Conservation (phyloP, 2,113 vertebrate genomes). For the Myiozetetes cayanensis region DNA sequence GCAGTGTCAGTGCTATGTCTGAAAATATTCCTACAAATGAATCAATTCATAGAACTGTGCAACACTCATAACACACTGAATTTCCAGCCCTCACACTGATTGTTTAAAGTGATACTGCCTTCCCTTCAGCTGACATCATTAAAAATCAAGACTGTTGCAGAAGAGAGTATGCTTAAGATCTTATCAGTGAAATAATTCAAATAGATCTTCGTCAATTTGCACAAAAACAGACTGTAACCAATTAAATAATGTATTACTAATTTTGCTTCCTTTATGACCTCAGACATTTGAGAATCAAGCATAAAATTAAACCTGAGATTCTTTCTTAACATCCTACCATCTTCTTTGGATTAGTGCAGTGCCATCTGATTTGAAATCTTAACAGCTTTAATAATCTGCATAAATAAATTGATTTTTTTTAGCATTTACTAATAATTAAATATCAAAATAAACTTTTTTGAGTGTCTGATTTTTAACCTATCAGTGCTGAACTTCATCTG, state of each 20-base stretch:
- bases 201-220: constrained; percentile 23
- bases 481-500: background rate
- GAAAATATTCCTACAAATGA: background rate
- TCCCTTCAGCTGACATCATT: background rate
- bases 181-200: constrained; percentile 8
- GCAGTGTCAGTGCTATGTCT: background rate
- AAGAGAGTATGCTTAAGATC: background rate
- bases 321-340: constrained; percentile 39
- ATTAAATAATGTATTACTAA: constrained; percentile 46
- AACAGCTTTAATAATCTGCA: constrained; percentile 60
- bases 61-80: background rate
- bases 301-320: constrained; percentile 52
- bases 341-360: constrained; percentile 67
- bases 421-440: constrained; percentile 72
- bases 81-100: background rate
- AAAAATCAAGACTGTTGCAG: background rate
- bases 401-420: constrained; percentile 28
- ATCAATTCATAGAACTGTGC: background rate
- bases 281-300: constrained; percentile 26
- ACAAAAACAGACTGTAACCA: background rate
- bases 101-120: background rate
- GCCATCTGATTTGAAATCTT: constrained; percentile 51
- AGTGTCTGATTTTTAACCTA: constrained; percentile 42
- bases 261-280: constrained; percentile 49
- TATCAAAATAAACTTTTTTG: constrained; percentile 42